phyloP scores from a whole-genome alignment of 2,797 vertebrate genomes.

The Rachycentron canadum region DNA sequence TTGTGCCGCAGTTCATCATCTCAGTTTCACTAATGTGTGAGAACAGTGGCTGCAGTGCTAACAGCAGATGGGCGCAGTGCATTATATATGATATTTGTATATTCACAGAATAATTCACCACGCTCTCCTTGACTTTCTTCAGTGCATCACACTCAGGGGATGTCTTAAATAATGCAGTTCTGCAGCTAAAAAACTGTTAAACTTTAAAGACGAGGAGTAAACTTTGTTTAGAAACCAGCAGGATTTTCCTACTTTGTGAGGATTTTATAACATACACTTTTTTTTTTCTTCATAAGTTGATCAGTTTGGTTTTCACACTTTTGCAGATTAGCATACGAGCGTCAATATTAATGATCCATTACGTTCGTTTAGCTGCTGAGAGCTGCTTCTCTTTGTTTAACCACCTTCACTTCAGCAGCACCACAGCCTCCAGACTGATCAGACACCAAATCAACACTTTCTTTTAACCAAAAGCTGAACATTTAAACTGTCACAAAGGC shows the following conservation, averaged over 20 bases:
- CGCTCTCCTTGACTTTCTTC: conserved; percentile 2
- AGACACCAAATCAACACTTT: background rate
- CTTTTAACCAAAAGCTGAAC: background rate
- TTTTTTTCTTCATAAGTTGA: background rate
- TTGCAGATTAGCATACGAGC: background rate
- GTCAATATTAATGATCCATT: background rate
- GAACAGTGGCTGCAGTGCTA: background rate
- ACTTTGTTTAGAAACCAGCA: background rate
- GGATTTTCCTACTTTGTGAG: too few relatives aligned
- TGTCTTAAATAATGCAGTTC: conserved; percentile 9
- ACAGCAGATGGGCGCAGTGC: conserved; percentile 26
- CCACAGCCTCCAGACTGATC: background rate
- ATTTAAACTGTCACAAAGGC: background rate
- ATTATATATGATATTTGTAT: conserved; percentile 40
- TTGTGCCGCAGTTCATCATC: conserved; percentile 7
- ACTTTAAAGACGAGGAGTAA: background rate
- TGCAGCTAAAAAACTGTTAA: background rate
- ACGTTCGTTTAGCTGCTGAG: background rate
- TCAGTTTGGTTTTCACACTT: background rate
- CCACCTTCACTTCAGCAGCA: background rate
- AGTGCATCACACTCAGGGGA: conserved; percentile 6
- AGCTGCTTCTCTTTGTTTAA: background rate
- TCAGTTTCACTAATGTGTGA: background rate
- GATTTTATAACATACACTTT: background rate
- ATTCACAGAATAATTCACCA: conserved; percentile 34